Evolutionary conservation across 2,888 invertebrate genomes (phyloP).

Genomic region (Bibio marci): DNA sequence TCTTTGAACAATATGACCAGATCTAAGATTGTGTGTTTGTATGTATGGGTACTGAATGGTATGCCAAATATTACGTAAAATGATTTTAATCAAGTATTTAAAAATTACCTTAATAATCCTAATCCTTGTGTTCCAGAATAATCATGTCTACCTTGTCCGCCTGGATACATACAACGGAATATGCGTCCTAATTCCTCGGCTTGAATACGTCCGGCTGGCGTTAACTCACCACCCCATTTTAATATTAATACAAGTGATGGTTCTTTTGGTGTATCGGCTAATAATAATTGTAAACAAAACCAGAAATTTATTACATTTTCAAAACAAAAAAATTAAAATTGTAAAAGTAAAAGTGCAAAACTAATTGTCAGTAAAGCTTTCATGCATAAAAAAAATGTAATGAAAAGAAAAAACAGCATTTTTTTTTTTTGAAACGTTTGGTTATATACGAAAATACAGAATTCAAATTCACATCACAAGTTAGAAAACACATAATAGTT

Average conservation of each 20-base stretch:
- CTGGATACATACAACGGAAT: constrained; percentile 99
- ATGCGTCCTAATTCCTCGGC: constrained; percentile 95
- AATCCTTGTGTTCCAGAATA: constrained; percentile 89
- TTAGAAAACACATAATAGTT: neutral
- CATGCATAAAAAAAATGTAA: too few relatives aligned
- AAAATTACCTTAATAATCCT: constrained; percentile 57
- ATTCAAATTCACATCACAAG: too few relatives aligned
- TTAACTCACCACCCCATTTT: constrained; percentile 99
- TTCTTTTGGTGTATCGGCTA: constrained; percentile 68
- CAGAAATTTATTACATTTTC: neutral
- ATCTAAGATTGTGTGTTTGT: too few relatives aligned
- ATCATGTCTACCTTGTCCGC: constrained; percentile 85
- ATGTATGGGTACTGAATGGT: too few relatives aligned
- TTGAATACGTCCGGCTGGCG: constrained; percentile 92
- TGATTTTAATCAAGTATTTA: neutral
- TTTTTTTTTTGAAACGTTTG: too few relatives aligned
- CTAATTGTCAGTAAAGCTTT: too few relatives aligned
- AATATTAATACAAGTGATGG: constrained; percentile 91
- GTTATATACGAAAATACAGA: too few relatives aligned
- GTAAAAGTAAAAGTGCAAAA: too few relatives aligned
- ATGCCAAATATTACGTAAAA: too few relatives aligned
- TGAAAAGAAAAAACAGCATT: too few relatives aligned
- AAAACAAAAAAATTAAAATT: too few relatives aligned
- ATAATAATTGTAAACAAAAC: constrained; percentile 11
- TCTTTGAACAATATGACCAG: too few relatives aligned